These are phyloP conservation scores for Panorpa germanica DNA, from an alignment of 2,888 invertebrate species.

Conservation along the genomic window DNA sequence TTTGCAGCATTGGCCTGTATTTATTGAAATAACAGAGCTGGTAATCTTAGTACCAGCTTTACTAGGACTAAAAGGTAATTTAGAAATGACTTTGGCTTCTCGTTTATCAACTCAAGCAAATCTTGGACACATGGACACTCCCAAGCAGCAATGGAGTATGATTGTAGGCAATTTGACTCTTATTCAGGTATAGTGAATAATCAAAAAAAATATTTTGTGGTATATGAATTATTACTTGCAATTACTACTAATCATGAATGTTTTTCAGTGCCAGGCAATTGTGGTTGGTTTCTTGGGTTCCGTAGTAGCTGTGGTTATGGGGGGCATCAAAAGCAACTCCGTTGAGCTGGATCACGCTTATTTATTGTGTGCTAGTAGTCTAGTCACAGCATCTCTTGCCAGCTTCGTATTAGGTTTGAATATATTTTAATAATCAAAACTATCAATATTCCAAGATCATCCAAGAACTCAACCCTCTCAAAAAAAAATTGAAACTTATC, in stretches of 20 bases:
- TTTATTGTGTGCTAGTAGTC: too few species aligned
- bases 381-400: too few species aligned
- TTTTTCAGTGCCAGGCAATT: conserved; percentile 42
- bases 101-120: conserved; percentile 62
- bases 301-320: conserved; percentile 46
- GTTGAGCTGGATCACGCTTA: too few species aligned
- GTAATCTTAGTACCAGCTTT: conserved; percentile 60
- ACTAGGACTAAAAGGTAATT: conserved; percentile 61
- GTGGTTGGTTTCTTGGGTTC: conserved; percentile 55
- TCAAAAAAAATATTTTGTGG: neutral
- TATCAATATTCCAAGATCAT: too few species aligned
- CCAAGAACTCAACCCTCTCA: too few species aligned
- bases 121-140: conserved; percentile 53
- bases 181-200: conserved; percentile 35
- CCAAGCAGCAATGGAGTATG: conserved; percentile 41
- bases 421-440: too few species aligned
- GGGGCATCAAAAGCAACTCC: conserved; percentile 40
- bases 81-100: conserved; percentile 70
- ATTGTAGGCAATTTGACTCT: conserved; percentile 55
- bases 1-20: conserved; percentile 50
- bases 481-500: too few species aligned
- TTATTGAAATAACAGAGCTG: conserved; percentile 45
- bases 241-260: too few species aligned
- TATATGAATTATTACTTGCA: too few species aligned
- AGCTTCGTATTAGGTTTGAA: too few species aligned